Conservation (phyloP, 2,797 vertebrate species). For the Poecile montanus region DNA sequence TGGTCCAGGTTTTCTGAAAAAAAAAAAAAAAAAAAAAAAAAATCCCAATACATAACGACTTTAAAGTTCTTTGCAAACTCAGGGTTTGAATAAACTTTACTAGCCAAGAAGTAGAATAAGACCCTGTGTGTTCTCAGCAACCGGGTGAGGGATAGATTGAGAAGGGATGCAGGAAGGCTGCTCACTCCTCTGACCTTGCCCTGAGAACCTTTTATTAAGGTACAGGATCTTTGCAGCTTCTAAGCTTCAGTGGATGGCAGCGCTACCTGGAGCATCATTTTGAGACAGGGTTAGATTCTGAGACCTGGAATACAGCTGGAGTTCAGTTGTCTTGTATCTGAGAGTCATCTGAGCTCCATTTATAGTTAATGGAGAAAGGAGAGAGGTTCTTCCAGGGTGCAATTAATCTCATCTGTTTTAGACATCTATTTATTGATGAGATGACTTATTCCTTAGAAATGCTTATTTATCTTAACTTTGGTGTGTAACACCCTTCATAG, state of each 20-base stretch:
- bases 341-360: not conserved
- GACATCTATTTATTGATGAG: not conserved
- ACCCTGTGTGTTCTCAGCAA: rapidly evolving
- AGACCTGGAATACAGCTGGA: not conserved
- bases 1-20: not conserved
- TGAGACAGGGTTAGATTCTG: not conserved
- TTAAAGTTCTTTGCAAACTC: not conserved
- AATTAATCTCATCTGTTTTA: constrained; percentile 26
- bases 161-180: not conserved
- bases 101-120: not conserved
- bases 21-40: not conserved
- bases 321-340: not conserved
- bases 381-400: not conserved
- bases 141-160: not conserved
- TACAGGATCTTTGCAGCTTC: not conserved
- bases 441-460: not conserved
- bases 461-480: not conserved
- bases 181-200: not conserved
- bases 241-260: not conserved
- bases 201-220: not conserved
- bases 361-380: not conserved
- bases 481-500: not conserved
- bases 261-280: not conserved
- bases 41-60: not conserved
- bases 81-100: not conserved